These are phyloP conservation scores for Heliconius nattereri DNA, from an alignment of 1,140 invertebrate genomes.

Conservation along the genomic window DNA sequence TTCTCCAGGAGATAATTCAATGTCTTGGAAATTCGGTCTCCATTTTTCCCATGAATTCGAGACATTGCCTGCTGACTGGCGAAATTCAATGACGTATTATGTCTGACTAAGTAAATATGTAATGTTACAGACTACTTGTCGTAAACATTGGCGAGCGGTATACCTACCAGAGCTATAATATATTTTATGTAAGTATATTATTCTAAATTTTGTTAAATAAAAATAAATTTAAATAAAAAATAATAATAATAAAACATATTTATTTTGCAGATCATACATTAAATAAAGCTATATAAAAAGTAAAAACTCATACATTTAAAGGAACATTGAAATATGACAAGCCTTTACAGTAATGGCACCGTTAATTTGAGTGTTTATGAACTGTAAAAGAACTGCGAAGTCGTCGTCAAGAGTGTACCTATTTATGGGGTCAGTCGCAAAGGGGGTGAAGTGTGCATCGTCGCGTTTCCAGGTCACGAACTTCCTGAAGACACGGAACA, in stretches of 20 bases:
- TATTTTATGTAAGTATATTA: no score
- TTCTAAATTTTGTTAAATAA: no score
- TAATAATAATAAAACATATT: no score
- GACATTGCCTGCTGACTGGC: no score
- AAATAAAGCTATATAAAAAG: no score
- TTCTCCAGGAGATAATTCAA: no score
- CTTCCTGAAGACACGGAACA: slow-evolving; percentile 22
- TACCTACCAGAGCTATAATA: no score
- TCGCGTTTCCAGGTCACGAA: slow-evolving; percentile 33
- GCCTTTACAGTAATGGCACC: background rate
- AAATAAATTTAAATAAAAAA: no score
- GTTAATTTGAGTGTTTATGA: background rate
- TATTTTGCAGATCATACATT: no score
- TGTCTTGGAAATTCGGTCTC: no score
- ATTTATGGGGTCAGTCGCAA: slow-evolving; percentile 11
- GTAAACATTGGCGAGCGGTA: background rate
- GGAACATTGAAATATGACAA: background rate
- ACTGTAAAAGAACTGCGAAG: slow-evolving; percentile 6
- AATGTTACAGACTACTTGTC: background rate
- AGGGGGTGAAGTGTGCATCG: slow-evolving; percentile 8
- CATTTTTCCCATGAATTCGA: no score
- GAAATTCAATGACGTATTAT: background rate
- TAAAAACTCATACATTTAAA: no score
- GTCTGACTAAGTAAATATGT: background rate
- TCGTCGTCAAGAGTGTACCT: background rate